Base-by-base conservation (phyloP, 2,113 vertebrate species). In the Trematocara variabile region DNA sequence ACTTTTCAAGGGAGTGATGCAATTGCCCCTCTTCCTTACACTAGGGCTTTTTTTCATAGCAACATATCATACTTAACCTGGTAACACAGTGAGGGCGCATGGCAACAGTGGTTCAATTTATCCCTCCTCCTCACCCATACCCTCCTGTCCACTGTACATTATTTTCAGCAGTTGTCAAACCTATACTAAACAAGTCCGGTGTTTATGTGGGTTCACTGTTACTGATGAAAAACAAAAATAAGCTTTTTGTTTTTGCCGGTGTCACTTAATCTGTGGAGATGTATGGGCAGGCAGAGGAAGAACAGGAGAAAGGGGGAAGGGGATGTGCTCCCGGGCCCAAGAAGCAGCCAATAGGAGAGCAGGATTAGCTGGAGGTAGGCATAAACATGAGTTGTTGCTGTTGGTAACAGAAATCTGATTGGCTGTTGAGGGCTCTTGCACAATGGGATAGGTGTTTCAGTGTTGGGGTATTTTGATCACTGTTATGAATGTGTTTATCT, bases 321-420 rank as follows among this genome's bases (percentile, higher is more conserved):
- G 88, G 91, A 37, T 41, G 78, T 63, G 33, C 78, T 77, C 41
- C 4, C 4, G 73, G 79, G 52, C 80, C 79, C 18, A 2, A 28
- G 80, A 16, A 25, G 2, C 82, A 85, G 90, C 96, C 96, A 96
- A 96, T 96, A 88, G 60, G 88, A 93, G 34, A 5, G 77, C 87
- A 80, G 94, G 89, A 90, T 88, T 54, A 91, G 25, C 53, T 68
- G 5, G 46, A 53, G 88, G 87, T 82, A 88, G 88, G 90, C 80
- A 81, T 88, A 91, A 95, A 94, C 93, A 94, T 5, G 83, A 82
- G 88, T 37, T 95, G 96, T 96, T 96, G 95, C 96, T 93, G 96
- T 91, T 94, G 95, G 96, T 95, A 97, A 96, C 96, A 96, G 95
- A 63, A 85, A 91, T 94, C 46, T 82, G 92, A 96, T 96, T 96